Base-by-base conservation (phyloP, 2,113 vertebrate genomes). In the Cricetomys ansorgei region DNA sequence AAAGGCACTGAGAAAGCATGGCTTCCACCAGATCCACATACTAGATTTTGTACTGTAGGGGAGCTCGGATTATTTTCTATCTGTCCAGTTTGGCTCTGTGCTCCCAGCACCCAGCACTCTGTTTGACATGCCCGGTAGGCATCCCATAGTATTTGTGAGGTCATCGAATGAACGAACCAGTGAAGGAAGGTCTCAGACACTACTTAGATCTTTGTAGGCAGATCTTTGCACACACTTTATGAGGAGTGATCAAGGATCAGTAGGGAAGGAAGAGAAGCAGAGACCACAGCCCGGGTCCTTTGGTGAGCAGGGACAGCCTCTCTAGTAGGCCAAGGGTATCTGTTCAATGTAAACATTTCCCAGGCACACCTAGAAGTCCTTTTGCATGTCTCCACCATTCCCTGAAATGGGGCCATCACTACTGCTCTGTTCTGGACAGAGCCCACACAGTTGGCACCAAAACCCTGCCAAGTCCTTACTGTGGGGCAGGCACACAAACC, bases 391-490 rank as follows among this genome's bases (percentile, higher is more conserved):
- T 34, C 72, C 53, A 16, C 8, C 55, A 64, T 55, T 87, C 40
- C 73, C 70, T 23, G 15, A 62, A 67, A 11, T 0, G 7, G 40
- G 76, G 12, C 23, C 69, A 11, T 65, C 34, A 21, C 65, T 69
- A 31, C 27, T 87, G 37, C 37, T 55, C 45, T 70, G 48, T 64
- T 57, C 76, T 79, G 88, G 75, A 15, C 31, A 9, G 0, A 9
- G 76, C 50, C 72, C 76, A 76, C 76, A 75, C 17, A 50, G 85
- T 64, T 75, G n/a, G 85, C 89, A 84, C 64, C 48, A 50, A 87
- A 84, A 90, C 57, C 50, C 17, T 72, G 91, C 93, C 81, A 62
- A 40, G 1, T 96, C 76, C 91, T 76, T 8, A 23, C 69, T 16
- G 23, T 45, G 69, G 48, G 64, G 21, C 27, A 89, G 45, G 34